phyloP scores from a whole-genome alignment of 2,888 invertebrate species.

The Cephalotes varians region DNA sequence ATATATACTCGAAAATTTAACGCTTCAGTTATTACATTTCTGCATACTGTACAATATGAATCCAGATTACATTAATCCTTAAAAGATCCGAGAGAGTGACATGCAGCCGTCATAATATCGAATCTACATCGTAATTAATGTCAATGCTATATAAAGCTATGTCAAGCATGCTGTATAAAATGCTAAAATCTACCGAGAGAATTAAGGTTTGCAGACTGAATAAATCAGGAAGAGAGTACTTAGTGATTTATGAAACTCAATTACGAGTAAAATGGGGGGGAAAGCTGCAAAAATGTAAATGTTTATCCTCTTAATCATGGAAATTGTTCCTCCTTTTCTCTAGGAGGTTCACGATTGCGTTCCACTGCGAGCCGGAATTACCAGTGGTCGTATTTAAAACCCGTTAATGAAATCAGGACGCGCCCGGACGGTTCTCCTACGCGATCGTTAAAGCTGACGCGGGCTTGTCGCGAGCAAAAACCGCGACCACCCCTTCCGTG shows the following conservation, averaged over 20 bases:
- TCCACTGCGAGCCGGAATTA: conserved; percentile 43
- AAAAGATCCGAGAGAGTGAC: not conserved
- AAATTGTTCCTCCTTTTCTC: conserved; percentile 19
- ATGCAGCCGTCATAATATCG: conserved; percentile 7
- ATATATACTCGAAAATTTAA: conserved; percentile 20
- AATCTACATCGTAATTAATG: conserved; percentile 4
- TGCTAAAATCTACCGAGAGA: not conserved
- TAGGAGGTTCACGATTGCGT: not conserved
- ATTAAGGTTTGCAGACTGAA: conserved; percentile 28
- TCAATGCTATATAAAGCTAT: conserved; percentile 14
- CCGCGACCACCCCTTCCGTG: conserved; percentile 51
- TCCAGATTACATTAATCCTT: conserved; percentile 19
- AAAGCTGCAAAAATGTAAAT: conserved; percentile 32
- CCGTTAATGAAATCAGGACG: conserved; percentile 66
- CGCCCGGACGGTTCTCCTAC: conserved; percentile 47
- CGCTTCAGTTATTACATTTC: conserved; percentile 2
- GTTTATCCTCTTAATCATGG: conserved; percentile 44
- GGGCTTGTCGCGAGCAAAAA: conserved; percentile 57
- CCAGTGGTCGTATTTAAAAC: conserved; percentile 54
- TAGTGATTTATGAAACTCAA: conserved; percentile 37
- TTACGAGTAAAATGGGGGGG: conserved; percentile 36
- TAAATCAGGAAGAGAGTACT: conserved; percentile 21
- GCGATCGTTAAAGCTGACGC: conserved; percentile 67
- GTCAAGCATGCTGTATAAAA: conserved; percentile 21
- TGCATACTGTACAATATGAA: conserved; percentile 8